phyloP scores from a whole-genome alignment of 2,888 invertebrate species.

The Apotomis turbidana region DNA sequence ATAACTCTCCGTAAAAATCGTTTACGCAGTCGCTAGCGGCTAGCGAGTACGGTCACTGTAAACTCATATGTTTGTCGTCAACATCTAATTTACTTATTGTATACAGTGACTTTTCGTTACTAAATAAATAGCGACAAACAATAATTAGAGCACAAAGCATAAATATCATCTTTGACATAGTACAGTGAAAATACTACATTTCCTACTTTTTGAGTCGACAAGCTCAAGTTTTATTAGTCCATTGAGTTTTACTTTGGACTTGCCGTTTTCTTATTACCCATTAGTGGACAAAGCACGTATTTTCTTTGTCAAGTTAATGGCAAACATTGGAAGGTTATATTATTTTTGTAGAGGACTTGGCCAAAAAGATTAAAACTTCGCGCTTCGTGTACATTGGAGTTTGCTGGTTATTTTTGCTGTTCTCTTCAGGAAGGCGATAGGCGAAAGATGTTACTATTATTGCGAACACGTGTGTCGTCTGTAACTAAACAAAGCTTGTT shows the following conservation, averaged over 20 bases:
- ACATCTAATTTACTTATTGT: background rate
- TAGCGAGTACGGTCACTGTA: too few relatives aligned
- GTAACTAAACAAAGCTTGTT: too few relatives aligned
- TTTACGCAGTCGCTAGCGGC: too few relatives aligned
- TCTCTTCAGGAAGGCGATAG: background rate
- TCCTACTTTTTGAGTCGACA: conserved; percentile 2
- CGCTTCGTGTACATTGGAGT: conserved; percentile 3
- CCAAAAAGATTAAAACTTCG: conserved; percentile 30
- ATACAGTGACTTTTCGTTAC: background rate
- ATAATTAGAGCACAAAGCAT: background rate
- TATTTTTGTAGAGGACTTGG: conserved; percentile 16
- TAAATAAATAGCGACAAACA: background rate
- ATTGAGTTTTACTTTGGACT: conserved; percentile 11
- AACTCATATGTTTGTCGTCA: background rate
- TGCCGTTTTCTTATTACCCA: conserved; percentile 14
- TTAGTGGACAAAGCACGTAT: conserved; percentile 32
- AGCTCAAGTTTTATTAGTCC: conserved; percentile 18
- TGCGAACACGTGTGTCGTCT: too few relatives aligned
- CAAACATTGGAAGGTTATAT: conserved; percentile 5
- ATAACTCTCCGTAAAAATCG: too few relatives aligned
- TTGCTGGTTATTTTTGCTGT: background rate
- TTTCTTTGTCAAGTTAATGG: conserved; percentile 29
- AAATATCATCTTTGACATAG: background rate
- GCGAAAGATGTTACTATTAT: too few relatives aligned
- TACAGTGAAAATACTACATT: background rate